A percentile compares a stretch with the other conserved stretches of the same genome.
Conservation (phyloP, 2,888 invertebrate species). For the Phlogophora meticulosa region DNA sequence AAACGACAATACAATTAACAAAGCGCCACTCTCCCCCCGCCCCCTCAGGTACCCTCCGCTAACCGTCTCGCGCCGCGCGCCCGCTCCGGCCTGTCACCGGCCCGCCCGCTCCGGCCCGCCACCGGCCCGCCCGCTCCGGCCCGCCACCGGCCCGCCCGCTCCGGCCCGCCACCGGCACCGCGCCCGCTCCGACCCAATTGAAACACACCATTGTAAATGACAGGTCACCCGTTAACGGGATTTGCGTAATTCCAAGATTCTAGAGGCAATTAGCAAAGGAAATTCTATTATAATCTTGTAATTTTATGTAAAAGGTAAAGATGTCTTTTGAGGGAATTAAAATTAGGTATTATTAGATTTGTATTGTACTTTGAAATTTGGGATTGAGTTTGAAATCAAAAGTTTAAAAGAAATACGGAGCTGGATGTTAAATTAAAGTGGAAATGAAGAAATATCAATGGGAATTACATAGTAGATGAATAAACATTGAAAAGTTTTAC, state of each 20-base stretch:
- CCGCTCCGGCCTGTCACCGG: too few species aligned
- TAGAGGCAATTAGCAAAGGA: conserved; percentile 51
- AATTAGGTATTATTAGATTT: conserved; percentile 40
- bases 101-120: conserved; percentile 21
- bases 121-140: conserved; percentile 18
- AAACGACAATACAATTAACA: conserved; percentile 1
- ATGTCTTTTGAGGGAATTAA: conserved; percentile 10
- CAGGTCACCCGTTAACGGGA: conserved; percentile 53
- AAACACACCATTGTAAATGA: conserved; percentile 38
- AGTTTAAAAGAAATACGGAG: conserved; percentile 12
- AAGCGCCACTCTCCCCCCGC: not conserved
- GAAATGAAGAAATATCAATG: not conserved
- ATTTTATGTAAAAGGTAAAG: conserved; percentile 47
- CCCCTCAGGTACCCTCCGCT: not conserved
- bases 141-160: conserved; percentile 28
- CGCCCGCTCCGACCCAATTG: conserved; percentile 38
- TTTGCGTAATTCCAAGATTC: conserved; percentile 47
- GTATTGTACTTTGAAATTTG: conserved; percentile 24
- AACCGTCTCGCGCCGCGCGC: conserved; percentile 15
- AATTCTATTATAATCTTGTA: conserved; percentile 49
- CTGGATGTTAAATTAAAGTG: conserved; percentile 5
- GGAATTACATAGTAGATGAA: not conserved
- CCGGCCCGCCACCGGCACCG: conserved; percentile 9
- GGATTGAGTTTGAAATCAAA: conserved; percentile 28
- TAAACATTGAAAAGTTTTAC: not conserved